Evolutionary conservation across 2,888 invertebrate species (phyloP), one percentile per base, ranked within the genome.

Genomic region (Amblyteles armatorius): DNA sequence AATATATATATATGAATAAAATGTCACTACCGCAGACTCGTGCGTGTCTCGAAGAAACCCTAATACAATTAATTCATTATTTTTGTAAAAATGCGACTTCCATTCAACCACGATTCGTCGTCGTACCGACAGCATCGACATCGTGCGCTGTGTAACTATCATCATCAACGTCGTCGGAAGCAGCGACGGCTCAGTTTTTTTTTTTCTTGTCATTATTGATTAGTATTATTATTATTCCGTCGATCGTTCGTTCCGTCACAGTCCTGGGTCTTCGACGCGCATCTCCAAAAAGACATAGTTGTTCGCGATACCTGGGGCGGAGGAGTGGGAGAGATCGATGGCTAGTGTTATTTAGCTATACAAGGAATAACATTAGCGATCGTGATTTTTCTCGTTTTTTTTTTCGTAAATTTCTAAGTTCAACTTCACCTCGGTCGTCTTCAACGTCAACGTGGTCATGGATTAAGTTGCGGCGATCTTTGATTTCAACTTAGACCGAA

Each of bases 301-400:
- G 57, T 65, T 55, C 73, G 50, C 78, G 80, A 84, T 79, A 76
- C 78, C 79, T 63, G 52, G 72, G 73, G 63, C 48, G 65, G 29
- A 71, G 26, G 26, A 16, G 60, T 6, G 33, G 33, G 29, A 60
- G 29, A 60, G 16, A 60, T 29, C 79, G 82, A 79, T 74, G 52
- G 71, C 71, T 72, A 79, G 44, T 78, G 81, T 83, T 82, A 83
- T 79, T 79, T 65, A 88, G 88, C 89, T 90, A 90, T 89, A 90
- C 89, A 90, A 88, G 88, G 84, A 88, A 88, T 90, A 90, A 90
- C 88, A 87, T 90, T 88, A 90, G 89, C 89, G 88, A 88, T 87
- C 87, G 88, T 87, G 36, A 36, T 36, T 36, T 82, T 87, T 83
- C 73, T 85, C 90, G n/a, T 88, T 87, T 57, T 55, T 71, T 79